Evolutionary conservation across 1,140 invertebrate species (phyloP).

Genomic region (Conus betulinus): DNA sequence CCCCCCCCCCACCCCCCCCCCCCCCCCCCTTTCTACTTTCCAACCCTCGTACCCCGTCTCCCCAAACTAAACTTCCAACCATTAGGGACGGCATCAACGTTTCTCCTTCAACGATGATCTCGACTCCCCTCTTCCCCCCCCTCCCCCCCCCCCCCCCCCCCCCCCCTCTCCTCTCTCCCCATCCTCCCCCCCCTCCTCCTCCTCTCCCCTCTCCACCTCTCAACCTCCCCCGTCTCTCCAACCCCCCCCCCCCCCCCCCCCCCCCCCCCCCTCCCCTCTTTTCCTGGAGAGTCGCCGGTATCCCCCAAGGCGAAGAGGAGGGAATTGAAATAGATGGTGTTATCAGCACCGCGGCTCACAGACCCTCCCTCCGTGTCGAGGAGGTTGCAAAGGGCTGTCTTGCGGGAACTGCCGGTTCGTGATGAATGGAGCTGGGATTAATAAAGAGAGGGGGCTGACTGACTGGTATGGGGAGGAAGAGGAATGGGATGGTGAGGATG

Average conservation of each 20-base stretch:
- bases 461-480: no score
- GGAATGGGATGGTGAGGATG: background rate
- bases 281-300: background rate
- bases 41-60: background rate
- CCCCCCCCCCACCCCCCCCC: background rate
- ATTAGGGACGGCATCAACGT: background rate
- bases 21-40: background rate
- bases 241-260: background rate
- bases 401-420: background rate
- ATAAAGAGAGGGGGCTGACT: background rate
- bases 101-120: background rate
- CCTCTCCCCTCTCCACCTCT: background rate
- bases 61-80: background rate
- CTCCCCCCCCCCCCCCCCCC: background rate
- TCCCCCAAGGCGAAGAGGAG: background rate
- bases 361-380: background rate
- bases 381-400: conserved; percentile 1
- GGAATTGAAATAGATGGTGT: conserved; percentile 8
- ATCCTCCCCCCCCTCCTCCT: background rate
- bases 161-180: background rate
- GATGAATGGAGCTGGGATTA: conserved; percentile 6
- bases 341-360: background rate
- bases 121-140: background rate
- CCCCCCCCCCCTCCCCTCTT: background rate
- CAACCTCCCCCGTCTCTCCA: background rate